Evolutionary conservation across 1,140 invertebrate species (phyloP).

Genomic region (Orussus abietinus): DNA sequence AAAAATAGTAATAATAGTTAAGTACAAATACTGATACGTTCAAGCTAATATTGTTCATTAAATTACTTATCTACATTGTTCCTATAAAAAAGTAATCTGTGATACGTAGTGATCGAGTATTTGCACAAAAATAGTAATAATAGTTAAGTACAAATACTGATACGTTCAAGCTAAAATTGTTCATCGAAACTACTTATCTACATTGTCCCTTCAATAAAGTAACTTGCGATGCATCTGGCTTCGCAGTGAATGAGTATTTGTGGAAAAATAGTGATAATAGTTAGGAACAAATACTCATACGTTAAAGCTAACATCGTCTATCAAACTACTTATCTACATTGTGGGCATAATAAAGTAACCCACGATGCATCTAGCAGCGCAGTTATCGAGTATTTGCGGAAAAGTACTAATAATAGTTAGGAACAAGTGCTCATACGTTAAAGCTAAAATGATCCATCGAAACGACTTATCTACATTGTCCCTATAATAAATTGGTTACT

Average conservation of each 20-base stretch:
- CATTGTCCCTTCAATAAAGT: too few relatives aligned
- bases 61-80: too few relatives aligned
- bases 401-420: constrained; percentile 7
- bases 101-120: too few relatives aligned
- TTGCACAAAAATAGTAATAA: too few relatives aligned
- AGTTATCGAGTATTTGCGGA: neutral
- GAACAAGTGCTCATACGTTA: neutral
- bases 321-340: too few relatives aligned
- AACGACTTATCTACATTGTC: too few relatives aligned
- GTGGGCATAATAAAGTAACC: constrained; percentile 5
- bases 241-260: constrained; percentile 24
- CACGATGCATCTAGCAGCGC: neutral
- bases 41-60: too few relatives aligned
- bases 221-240: constrained; percentile 44
- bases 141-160: too few relatives aligned
- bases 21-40: constrained; percentile 23
- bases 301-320: too few relatives aligned
- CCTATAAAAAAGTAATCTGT: constrained; percentile 4
- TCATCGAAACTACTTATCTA: too few relatives aligned
- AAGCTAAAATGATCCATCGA: neutral
- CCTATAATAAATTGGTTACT: constrained; percentile 1
- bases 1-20: constrained; percentile 29
- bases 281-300: constrained; percentile 27
- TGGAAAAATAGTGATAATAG: constrained; percentile 29
- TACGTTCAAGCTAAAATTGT: constrained; percentile 1